Base-by-base conservation (phyloP, 2,888 invertebrate species). In the Sinhomidia bicolor region DNA sequence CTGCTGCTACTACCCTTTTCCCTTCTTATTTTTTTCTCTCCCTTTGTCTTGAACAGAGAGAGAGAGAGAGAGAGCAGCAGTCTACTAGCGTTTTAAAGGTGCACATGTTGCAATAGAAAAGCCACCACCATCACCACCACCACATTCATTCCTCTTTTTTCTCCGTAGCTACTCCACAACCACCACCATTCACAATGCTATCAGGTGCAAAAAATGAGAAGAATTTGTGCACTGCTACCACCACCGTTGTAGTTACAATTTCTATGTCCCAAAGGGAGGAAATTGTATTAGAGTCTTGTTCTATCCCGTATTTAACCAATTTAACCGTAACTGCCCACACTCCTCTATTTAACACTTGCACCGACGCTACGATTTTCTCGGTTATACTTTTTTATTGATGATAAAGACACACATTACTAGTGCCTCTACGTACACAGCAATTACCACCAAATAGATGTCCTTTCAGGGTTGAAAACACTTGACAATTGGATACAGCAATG, bases 241-340 rank as follows among this genome's bases (percentile, higher is more conserved):
- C 54, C 7, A 54, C 41, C 23, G 36, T 10, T 65, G 20, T 68
- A 17, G 3, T 44, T 44, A 3, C 44, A 23, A 41, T n/a, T 26
- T 1, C 62, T 62, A 68, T 7, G n/a, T n/a, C 36, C 79, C 17
- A 85, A 79, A 68, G 54, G 71, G 65, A 65, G 57, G 71, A 86
- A 80, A 80, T 80, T 80, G 71, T 57, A 80, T 71, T 54, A 62
- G 6, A 80, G 71, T 71, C 80, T 32, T 85, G 62, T 85, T 65
- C 78, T 62, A n/a, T 23, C 17, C 6, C 32, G 10, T 71, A 86
- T 86, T 68, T 62, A 57, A 36, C 65, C 29, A 54, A 36, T 85
- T 68, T 85, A 85, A 85, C 79, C 79, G n/a, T n/a, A n/a, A n/a
- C n/a, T n/a, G n/a, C n/a, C n/a, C n/a, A n/a, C n/a, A n/a, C n/a